Base-by-base conservation (phyloP, 2,113 vertebrate species). In the Plotosus lineatus region DNA sequence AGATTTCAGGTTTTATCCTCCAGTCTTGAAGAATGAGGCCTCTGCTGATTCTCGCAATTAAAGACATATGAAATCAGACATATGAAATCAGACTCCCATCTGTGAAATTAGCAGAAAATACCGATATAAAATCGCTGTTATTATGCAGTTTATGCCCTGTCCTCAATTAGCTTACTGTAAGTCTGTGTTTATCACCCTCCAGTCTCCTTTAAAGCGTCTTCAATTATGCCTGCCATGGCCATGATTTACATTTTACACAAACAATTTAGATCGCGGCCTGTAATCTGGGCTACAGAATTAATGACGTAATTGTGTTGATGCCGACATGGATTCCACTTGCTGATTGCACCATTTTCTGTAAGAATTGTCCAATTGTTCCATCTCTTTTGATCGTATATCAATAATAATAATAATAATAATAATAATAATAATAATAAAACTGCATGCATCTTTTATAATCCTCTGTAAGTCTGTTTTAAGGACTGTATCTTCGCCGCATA, bases 1-100 rank as follows among this genome's bases (percentile, higher is more conserved):
- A 68, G 81, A 82, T 89, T 92, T 91, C 92, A 93, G 90, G 85
- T 84, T 78, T 88, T 83, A 91, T 92, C 90, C 40, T 86, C 86
- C 86, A 86, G 85, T 81, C 65, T 84, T 85, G 79, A 86, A 65
- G 75, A 69, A 74, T 19, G 36, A 79, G 44, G 36, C n/a, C 42
- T 79, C 66, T 75, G 61, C 71, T 85, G 61, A 83, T 85, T 66
- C 83, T 72, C 61, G 48, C 82, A 75, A 85, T 86, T 87, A 83
- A 87, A 83, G 79, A 74, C 61, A 72, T 58, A 76, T 75, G 65
- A 85, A 61, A 36, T 53, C 63, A n/a, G n/a, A n/a, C n/a, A 72
- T 58, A 76, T 75, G 65, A 76, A 48, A 72, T 44, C 55, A 51
- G 51, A 12, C 26, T 46, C 55, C 33, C 23, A 15, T 74, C 28